A percentile compares a stretch with the other conserved stretches of the same genome.
These are phyloP conservation scores for Python bivittatus DNA, from an alignment of 2,113 vertebrate genomes.

Conservation along the genomic window DNA sequence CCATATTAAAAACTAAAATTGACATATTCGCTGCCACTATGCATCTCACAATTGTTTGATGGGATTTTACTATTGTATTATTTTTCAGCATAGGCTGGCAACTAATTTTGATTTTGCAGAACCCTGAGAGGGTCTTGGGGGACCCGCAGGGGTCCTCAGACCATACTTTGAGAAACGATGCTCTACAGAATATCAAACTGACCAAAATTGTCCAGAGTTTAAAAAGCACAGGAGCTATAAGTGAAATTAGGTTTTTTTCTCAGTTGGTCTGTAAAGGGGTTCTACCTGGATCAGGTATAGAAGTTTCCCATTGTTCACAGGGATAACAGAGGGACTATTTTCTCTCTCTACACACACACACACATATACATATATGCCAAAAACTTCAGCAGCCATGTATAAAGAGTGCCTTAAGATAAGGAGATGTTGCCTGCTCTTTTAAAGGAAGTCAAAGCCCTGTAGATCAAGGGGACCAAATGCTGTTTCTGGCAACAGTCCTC, in stretches of 20 bases:
- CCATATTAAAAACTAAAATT: neutral
- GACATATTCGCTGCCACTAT: neutral
- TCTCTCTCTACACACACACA: no score
- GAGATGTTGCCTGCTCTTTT: neutral
- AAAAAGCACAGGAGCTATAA: neutral
- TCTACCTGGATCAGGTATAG: neutral
- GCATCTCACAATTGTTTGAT: neutral
- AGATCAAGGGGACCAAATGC: neutral
- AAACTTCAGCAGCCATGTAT: neutral
- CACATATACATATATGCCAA: no score
- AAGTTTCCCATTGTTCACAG: neutral
- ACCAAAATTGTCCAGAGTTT: neutral
- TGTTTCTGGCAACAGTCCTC: conserved; percentile 1
- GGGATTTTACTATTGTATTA: neutral
- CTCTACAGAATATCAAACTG: neutral
- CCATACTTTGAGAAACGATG: neutral
- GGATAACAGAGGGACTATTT: neutral
- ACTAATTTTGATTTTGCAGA: neutral
- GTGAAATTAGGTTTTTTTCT: neutral
- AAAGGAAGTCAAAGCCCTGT: neutral
- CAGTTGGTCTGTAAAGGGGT: neutral
- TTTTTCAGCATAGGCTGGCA: neutral
- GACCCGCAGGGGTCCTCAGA: neutral
- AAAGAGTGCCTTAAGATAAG: neutral
- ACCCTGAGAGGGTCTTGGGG: neutral